These are phyloP conservation scores for Cirrhinus molitorella DNA, from an alignment of 2,797 vertebrate genomes.

Conservation along the genomic window DNA sequence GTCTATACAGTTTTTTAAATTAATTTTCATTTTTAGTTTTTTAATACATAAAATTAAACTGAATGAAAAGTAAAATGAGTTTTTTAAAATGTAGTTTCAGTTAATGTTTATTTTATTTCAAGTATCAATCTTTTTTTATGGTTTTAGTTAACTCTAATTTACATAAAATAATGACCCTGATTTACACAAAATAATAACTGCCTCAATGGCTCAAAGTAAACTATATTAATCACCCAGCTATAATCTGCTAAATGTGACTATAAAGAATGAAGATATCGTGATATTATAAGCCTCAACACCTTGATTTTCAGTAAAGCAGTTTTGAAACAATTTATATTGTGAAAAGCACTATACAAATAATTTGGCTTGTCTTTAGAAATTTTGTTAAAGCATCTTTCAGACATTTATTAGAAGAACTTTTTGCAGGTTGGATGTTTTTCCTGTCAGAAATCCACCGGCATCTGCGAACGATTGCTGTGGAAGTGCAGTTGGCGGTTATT, in stretches of 20 bases:
- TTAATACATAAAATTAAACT: background rate
- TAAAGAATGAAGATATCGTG: background rate
- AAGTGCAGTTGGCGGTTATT: conserved; percentile 4
- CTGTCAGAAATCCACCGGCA: conserved; percentile 12
- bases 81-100: no score
- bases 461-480: background rate
- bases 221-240: background rate
- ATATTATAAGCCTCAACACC: background rate
- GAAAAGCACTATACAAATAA: background rate
- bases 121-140: background rate
- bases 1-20: background rate
- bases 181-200: background rate
- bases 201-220: background rate
- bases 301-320: background rate
- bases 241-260: background rate
- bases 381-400: background rate
- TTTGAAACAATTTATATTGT: background rate
- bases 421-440: background rate
- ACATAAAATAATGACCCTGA: background rate
- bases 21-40: background rate
- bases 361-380: background rate
- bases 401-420: background rate
- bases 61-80: background rate
- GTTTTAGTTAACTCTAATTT: background rate
- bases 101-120: background rate